Evolutionary conservation across 2,888 invertebrate species (phyloP).

Genomic region (Apodemia hepburni): DNA sequence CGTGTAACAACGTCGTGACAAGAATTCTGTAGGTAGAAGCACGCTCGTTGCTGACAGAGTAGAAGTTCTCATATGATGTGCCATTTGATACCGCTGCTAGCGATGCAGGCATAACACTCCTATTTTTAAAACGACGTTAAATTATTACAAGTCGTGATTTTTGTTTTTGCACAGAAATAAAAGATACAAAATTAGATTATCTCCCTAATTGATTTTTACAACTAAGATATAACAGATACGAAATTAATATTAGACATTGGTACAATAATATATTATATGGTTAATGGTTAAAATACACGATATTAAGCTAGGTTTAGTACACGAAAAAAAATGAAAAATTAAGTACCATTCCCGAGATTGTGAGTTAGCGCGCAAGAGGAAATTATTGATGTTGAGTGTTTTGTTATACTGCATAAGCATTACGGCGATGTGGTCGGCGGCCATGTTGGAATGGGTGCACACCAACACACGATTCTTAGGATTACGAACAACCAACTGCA

Average conservation of each 20-base stretch:
- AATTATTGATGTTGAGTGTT: constrained; percentile 45
- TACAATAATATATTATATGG: too few species aligned
- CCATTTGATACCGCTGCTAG: constrained; percentile 53
- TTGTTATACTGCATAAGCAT: constrained; percentile 48
- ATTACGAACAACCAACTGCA: constrained; percentile 43
- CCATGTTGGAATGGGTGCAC: constrained; percentile 67
- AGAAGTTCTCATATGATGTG: constrained; percentile 43
- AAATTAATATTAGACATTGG: too few species aligned
- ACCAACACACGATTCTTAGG: constrained; percentile 48
- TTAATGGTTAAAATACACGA: too few species aligned
- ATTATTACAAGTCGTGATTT: too few species aligned
- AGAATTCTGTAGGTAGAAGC: constrained; percentile 45
- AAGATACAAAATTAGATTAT: too few species aligned
- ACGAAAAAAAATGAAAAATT: neutral
- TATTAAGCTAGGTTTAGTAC: too few species aligned
- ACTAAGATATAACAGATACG: too few species aligned
- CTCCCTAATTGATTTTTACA: too few species aligned
- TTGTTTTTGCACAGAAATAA: too few species aligned
- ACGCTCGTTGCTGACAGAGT: constrained; percentile 39
- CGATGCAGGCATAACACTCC: constrained; percentile 51
- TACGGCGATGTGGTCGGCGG: constrained; percentile 61
- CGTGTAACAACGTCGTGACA: constrained; percentile 52
- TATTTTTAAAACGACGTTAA: constrained; percentile 26
- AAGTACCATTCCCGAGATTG: constrained; percentile 51
- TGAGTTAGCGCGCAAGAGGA: constrained; percentile 53